Conservation (phyloP, 2,113 vertebrate species). For the Xenus cinereus region DNA sequence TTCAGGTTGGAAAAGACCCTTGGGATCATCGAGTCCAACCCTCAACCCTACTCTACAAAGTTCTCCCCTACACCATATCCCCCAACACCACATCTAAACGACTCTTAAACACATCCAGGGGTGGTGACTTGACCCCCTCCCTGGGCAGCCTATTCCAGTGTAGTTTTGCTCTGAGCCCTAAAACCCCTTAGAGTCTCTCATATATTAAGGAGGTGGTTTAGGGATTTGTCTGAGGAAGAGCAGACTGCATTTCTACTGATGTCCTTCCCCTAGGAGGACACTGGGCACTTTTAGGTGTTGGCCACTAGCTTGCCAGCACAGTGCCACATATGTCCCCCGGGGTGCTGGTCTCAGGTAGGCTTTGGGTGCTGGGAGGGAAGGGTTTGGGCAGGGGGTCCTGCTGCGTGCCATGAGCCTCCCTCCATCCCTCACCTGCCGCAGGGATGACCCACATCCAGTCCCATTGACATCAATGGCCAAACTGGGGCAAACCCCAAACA, state of each 20-base stretch:
- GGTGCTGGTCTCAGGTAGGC: background rate
- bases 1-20: too few species aligned
- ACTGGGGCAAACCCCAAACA: background rate
- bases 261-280: background rate
- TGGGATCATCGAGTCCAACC: too few species aligned
- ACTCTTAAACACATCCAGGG: too few species aligned
- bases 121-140: too few species aligned
- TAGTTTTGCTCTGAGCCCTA: background rate
- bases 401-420: background rate
- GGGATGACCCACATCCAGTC: background rate
- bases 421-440: background rate
- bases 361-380: background rate
- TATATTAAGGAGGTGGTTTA: background rate
- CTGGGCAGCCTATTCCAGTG: too few species aligned
- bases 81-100: too few species aligned
- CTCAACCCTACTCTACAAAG: too few species aligned
- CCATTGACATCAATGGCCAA: background rate
- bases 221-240: background rate
- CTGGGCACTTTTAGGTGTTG: background rate
- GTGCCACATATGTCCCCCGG: too few species aligned
- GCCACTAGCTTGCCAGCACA: too few species aligned
- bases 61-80: too few species aligned
- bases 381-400: background rate
- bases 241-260: background rate
- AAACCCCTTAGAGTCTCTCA: background rate